A percentile compares a stretch with the other conserved stretches of the same genome.
Conservation (phyloP, 1,140 invertebrate species). For the Heliconius himera region DNA sequence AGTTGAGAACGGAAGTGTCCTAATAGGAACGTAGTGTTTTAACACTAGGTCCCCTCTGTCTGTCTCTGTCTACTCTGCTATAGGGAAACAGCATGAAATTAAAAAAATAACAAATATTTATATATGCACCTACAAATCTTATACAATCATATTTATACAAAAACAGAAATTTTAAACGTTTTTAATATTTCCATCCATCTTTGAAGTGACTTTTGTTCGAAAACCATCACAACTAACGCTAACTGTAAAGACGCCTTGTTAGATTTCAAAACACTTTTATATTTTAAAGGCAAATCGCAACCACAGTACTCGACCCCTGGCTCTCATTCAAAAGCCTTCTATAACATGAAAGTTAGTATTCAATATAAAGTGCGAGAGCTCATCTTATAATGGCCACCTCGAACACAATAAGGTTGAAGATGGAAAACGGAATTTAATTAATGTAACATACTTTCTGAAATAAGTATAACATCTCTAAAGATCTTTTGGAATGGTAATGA, state of each 20-base stretch:
- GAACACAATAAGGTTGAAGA: conserved; percentile 30
- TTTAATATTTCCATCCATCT: neutral
- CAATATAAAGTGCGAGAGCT: conserved; percentile 36
- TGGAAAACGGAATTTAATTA: conserved; percentile 45
- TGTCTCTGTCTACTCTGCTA: too few relatives aligned
- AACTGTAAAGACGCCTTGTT: conserved; percentile 28
- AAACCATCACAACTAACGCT: conserved; percentile 25
- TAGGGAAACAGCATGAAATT: too few relatives aligned
- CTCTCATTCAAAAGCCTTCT: conserved; percentile 22
- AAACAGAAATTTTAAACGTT: neutral
- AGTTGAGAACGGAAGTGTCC: too few relatives aligned
- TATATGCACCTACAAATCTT: too few relatives aligned
- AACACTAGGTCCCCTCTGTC: too few relatives aligned
- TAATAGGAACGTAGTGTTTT: too few relatives aligned
- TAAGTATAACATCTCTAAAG: neutral
- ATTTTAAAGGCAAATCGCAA: conserved; percentile 39
- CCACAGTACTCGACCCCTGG: conserved; percentile 22
- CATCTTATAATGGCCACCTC: conserved; percentile 28
- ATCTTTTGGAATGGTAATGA: neutral
- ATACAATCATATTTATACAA: neutral
- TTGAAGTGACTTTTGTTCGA: conserved; percentile 22
- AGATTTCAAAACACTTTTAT: conserved; percentile 40
- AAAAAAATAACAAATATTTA: too few relatives aligned
- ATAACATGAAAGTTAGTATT: conserved; percentile 16
- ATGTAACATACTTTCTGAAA: conserved; percentile 39